Conservation (phyloP, 2,888 invertebrate species). For the Acanthosepion lycidas region DNA sequence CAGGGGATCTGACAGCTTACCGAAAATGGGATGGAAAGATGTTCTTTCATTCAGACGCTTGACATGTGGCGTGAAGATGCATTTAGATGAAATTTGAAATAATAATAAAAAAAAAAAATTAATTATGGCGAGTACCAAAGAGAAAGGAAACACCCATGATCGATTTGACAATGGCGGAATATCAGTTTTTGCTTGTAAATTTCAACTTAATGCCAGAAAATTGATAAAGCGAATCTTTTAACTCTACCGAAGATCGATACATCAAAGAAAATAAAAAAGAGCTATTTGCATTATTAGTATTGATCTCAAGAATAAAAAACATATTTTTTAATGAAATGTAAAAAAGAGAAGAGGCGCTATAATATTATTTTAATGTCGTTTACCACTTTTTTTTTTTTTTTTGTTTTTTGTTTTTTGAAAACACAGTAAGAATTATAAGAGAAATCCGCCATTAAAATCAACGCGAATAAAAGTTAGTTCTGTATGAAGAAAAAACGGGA, state of each 20-base stretch:
- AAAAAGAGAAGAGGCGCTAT: background rate
- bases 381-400: background rate
- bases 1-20: too few species aligned
- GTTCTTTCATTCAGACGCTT: too few species aligned
- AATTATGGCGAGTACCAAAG: too few species aligned
- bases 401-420: background rate
- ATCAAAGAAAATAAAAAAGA: background rate
- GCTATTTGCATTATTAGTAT: background rate
- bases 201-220: background rate
- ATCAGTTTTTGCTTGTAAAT: too few species aligned
- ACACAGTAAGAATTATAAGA: background rate
- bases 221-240: background rate
- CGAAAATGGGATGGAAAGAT: too few species aligned
- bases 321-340: background rate
- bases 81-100: too few species aligned
- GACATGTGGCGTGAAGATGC: too few species aligned
- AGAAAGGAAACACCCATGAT: too few species aligned
- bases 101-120: too few species aligned
- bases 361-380: background rate
- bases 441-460: background rate
- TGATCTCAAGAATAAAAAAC: background rate
- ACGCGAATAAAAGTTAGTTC: background rate
- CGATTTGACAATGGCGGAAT: too few species aligned
- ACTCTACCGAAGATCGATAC: background rate
- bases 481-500: background rate